A percentile compares a stretch with the other conserved stretches of the same genome.
Conservation (phyloP, 1,140 invertebrate species). For the Eupeodes corollae region DNA sequence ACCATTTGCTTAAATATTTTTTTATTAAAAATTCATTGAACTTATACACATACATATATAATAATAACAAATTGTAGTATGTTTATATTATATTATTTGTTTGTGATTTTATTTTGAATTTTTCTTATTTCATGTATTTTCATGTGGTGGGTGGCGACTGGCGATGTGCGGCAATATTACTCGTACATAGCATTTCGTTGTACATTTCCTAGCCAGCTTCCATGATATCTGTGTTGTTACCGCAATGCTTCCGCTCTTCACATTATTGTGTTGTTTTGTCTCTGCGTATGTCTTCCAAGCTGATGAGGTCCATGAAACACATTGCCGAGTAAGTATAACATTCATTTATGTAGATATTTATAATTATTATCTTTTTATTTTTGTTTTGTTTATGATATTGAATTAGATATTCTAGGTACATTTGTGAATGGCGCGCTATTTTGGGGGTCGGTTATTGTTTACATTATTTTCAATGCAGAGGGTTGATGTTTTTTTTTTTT, state of each 20-base stretch:
- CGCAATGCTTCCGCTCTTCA: conserved; percentile 65
- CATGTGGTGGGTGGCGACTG: too few species aligned
- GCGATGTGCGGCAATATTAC: too few species aligned
- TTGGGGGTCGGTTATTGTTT: not conserved
- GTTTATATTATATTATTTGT: too few species aligned
- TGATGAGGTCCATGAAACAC: conserved; percentile 85
- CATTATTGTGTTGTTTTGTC: conserved; percentile 72
- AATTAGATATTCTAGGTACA: not conserved
- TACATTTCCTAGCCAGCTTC: conserved; percentile 37
- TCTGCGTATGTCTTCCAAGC: conserved; percentile 79
- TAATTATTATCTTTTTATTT: not conserved
- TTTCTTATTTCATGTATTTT: too few species aligned
- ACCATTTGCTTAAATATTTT: too few species aligned
- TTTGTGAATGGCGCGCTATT: not conserved
- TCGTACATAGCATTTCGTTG: conserved; percentile 14
- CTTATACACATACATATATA: too few species aligned
- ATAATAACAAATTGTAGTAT: too few species aligned
- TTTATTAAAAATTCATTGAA: too few species aligned
- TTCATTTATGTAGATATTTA: not conserved
- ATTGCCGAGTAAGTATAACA: conserved; percentile 65
- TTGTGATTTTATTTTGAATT: too few species aligned
- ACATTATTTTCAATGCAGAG: not conserved
- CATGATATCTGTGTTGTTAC: conserved; percentile 66
- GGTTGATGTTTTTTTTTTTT: not conserved
- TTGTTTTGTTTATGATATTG: not conserved